Evolutionary conservation across 1,140 invertebrate species (phyloP).

Genomic region (Rhagoletis pomonella): DNA sequence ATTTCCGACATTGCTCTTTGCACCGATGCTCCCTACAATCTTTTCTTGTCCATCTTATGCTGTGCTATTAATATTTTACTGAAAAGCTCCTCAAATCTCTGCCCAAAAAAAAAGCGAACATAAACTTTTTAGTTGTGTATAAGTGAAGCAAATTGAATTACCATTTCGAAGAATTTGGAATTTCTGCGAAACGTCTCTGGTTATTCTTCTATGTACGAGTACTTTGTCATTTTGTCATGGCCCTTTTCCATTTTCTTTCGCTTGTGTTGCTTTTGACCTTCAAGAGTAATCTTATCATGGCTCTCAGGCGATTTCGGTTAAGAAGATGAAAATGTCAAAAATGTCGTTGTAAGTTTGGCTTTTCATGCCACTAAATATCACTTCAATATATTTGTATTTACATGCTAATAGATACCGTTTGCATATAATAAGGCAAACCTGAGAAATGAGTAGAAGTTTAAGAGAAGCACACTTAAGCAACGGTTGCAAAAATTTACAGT

Average conservation of each 20-base stretch:
- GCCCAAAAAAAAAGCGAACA: too few species aligned
- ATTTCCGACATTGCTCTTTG: background rate
- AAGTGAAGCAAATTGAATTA: constrained; percentile 12
- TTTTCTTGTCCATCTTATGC: too few species aligned
- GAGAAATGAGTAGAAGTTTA: too few species aligned
- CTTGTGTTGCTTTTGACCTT: background rate
- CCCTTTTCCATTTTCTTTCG: background rate
- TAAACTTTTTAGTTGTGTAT: too few species aligned
- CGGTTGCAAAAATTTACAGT: too few species aligned
- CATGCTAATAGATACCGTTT: too few species aligned
- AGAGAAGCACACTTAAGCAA: too few species aligned
- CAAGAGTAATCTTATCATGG: background rate
- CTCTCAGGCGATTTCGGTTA: background rate
- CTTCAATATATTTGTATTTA: background rate
- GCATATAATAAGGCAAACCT: too few species aligned
- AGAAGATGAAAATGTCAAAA: background rate
- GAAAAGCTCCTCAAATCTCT: background rate
- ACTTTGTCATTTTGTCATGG: background rate
- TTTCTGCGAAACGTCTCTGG: background rate
- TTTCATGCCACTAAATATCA: background rate
- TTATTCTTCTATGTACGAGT: background rate
- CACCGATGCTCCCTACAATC: too few species aligned
- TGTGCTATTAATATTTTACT: background rate
- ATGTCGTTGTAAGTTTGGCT: background rate
- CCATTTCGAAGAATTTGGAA: constrained; percentile 1